A percentile compares a stretch with the other conserved stretches of the same genome.
These are phyloP conservation scores for Ryuthela nishihirai DNA, from an alignment of 2,888 invertebrate species.

Conservation along the genomic window DNA sequence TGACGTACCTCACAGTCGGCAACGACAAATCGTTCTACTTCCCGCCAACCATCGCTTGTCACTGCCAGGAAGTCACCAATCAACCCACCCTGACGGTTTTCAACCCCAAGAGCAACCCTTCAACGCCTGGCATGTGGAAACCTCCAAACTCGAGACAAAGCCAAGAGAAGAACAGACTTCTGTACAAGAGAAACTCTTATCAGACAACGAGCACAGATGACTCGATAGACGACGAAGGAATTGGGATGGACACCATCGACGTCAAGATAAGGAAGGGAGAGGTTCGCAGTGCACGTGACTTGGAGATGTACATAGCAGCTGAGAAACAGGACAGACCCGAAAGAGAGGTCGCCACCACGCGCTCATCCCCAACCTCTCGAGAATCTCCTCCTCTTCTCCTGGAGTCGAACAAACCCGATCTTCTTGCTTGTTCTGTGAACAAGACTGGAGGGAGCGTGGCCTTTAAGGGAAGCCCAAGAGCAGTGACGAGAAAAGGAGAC, in stretches of 20 bases:
- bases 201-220: constrained; percentile 38
- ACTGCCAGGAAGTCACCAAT: constrained; percentile 17
- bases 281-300: constrained; percentile 63
- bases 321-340: constrained; percentile 2
- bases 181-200: constrained; percentile 26
- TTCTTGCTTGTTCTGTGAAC: constrained; percentile 17
- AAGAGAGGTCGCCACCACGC: background rate
- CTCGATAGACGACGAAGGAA: constrained; percentile 65
- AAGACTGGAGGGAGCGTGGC: background rate
- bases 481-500: constrained; percentile 15
- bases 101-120: constrained; percentile 4
- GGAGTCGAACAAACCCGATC: constrained; percentile 19
- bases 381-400: background rate
- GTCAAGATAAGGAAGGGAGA: constrained; percentile 70
- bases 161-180: constrained; percentile 16
- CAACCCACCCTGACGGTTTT: constrained; percentile 9
- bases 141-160: background rate
- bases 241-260: constrained; percentile 66
- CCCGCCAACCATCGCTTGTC: constrained; percentile 21
- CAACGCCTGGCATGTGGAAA: constrained; percentile 9
- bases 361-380: background rate
- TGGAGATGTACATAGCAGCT: constrained; percentile 50
- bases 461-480: constrained; percentile 24
- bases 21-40: constrained; percentile 21
- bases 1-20: constrained; percentile 24